Evolutionary conservation across 23 tunicate genomes (phyloP).

Genomic region (Ascidia mentula): DNA sequence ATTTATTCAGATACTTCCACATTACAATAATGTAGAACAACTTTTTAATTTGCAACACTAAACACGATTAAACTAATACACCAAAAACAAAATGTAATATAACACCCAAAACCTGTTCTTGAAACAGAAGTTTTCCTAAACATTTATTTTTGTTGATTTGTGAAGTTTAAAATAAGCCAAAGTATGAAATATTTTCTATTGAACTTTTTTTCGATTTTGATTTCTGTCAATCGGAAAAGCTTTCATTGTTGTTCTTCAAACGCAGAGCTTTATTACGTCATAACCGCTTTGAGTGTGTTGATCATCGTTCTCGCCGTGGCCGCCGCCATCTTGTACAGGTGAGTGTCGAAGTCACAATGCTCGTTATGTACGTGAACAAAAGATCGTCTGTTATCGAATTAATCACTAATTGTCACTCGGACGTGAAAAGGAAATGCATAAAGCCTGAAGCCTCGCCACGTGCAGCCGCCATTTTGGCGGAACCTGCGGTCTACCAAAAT

Average conservation of each 20-base stretch:
- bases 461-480: not conserved
- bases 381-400: not conserved
- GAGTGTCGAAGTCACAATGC: not conserved
- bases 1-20: too few species aligned
- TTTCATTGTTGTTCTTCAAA: not conserved
- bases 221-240: too few species aligned
- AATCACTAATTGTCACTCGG: not conserved
- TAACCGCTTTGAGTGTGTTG: not conserved
- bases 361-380: not conserved
- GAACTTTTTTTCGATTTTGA: too few species aligned
- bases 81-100: too few species aligned
- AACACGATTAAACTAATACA: too few species aligned
- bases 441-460: constrained; percentile 4
- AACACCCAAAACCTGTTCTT: too few species aligned
- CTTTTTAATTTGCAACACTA: too few species aligned
- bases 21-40: too few species aligned
- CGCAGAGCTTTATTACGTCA: constrained; percentile 6
- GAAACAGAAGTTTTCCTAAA: too few species aligned
- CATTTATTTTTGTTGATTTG: too few species aligned
- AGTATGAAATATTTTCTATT: too few species aligned
- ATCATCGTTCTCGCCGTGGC: not conserved
- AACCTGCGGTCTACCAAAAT: constrained; percentile 6
- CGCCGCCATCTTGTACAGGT: not conserved
- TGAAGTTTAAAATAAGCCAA: too few species aligned
- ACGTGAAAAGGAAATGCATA: not conserved